These are phyloP conservation scores for Orthosia gracilis DNA, from an alignment of 2,888 invertebrate species.

Conservation along the genomic window DNA sequence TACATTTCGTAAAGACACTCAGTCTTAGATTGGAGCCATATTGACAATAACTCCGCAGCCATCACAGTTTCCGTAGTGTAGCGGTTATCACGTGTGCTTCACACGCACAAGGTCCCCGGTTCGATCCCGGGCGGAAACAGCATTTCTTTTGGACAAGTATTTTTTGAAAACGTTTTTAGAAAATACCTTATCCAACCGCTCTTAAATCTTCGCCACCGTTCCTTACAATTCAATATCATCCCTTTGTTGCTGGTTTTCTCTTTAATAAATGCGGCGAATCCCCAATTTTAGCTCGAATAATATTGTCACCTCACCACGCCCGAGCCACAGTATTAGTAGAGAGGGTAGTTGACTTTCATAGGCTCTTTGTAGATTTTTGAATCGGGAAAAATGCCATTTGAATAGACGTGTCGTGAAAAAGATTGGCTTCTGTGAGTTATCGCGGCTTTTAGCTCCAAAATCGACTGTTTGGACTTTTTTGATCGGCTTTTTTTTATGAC, in stretches of 20 bases:
- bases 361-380: conserved; percentile 69
- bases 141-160: neutral
- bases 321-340: conserved; percentile 66
- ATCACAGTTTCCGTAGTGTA: conserved; percentile 93
- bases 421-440: conserved; percentile 57
- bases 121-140: conserved; percentile 78
- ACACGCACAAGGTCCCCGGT: conserved; percentile 94
- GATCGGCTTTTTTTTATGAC: conserved; percentile 9
- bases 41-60: fast-evolving
- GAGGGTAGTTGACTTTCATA: conserved; percentile 76
- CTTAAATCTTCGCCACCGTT: conserved; percentile 70
- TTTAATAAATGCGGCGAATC: conserved; percentile 89
- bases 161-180: neutral
- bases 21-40: neutral
- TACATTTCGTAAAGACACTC: too few relatives aligned
- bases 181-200: conserved; percentile 69
- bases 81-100: conserved; percentile 95
- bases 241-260: conserved; percentile 90
- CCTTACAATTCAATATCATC: conserved; percentile 90
- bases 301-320: conserved; percentile 85
- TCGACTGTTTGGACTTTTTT: conserved; percentile 8
- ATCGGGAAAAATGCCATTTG: conserved; percentile 67
- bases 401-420: conserved; percentile 62
- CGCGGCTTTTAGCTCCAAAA: conserved; percentile 31
- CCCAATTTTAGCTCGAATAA: conserved; percentile 88